Evolutionary conservation across 2,888 invertebrate species (phyloP), one percentile per base, ranked within the genome.

Genomic region (Ceraclea dissimilis): DNA sequence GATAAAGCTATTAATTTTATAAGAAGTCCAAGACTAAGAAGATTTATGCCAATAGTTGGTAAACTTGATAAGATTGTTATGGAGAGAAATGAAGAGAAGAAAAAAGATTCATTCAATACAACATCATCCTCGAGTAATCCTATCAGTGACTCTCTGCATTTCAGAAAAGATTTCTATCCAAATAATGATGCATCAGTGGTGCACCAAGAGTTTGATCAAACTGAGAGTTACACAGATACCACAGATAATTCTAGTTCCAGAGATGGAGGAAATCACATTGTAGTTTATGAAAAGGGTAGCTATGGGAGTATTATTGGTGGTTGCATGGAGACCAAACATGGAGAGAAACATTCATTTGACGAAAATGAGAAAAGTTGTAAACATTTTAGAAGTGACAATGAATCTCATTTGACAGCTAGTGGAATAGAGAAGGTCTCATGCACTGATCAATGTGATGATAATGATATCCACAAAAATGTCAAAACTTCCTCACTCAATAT

Each of bases 251-350:
- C 10, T 6, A 26, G 4, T 26, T 26, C 26, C 26, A 26, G 26
- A 4, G 10, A 26, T 26, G 26, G 74, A 10, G 72, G 72, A 4
- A 74, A 75, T 26, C 75, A 70, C 53, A 19, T 54, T 19, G 70
- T 75, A 0, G 48, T 71, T 1, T 75, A 69, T 33, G 77, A 78
- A 62, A 76, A 75, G 47, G 76, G 76, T 57, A 74, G 76, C 49
- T 76, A 76, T 46, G 77, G 75, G 0, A 72, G 73, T 0, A 69
- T 75, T 59, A 75, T 49, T 17, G 26, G 75, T 26, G 67, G 64
- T 0, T 69, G 68, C 50, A 70, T 70, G 1, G 53, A 54, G 11
- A 16, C 22, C 11, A 54, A 53, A 44, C 21, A 52, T 17, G 31
- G 26, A 20, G 54, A 33, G 17, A 51, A 46, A 43, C 50, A 58